Conservation (phyloP, 30 jellyfish, hydroid and myxozoan species). For the Pelagia noctiluca region DNA sequence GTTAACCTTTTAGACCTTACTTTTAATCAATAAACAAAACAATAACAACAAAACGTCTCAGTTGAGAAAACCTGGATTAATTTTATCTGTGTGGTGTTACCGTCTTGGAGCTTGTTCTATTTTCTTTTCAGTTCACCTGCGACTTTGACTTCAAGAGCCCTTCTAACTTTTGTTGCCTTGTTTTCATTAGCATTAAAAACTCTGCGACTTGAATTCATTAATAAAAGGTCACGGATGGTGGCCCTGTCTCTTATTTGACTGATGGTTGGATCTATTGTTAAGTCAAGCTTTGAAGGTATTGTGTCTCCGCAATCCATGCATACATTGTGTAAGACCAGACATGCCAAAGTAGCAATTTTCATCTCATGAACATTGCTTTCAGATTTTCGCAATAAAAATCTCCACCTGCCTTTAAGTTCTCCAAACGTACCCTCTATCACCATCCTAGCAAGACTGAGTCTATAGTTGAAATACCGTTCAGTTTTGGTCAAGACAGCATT, state of each 20-base stretch:
- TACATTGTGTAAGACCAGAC: constrained; percentile 67
- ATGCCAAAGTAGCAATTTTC: too few relatives aligned
- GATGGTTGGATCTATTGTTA: constrained; percentile 35
- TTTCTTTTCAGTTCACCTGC: constrained; percentile 17
- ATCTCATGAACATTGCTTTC: constrained; percentile 45
- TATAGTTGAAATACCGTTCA: constrained; percentile 73
- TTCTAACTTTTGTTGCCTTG: constrained; percentile 15
- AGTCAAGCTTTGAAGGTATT: constrained; percentile 41
- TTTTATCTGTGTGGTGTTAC: neutral
- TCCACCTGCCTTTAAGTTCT: constrained; percentile 74
- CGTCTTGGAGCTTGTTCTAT: too few relatives aligned
- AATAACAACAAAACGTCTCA: too few relatives aligned
- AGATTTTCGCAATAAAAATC: constrained; percentile 50
- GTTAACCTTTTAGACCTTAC: too few relatives aligned
- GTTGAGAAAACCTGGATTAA: too few relatives aligned
- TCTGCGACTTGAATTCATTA: constrained; percentile 22
- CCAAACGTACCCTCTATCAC: constrained; percentile 84
- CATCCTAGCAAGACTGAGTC: constrained; percentile 86
- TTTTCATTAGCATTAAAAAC: constrained; percentile 30
- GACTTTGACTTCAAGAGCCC: constrained; percentile 22
- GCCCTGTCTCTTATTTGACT: constrained; percentile 23
- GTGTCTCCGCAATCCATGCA: constrained; percentile 54
- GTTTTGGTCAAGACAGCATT: constrained; percentile 37
- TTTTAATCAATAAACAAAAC: too few relatives aligned
- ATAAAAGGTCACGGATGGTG: constrained; percentile 27